Evolutionary conservation across 2,113 vertebrate species (phyloP).

Genomic region (Notechis scutatus): DNA sequence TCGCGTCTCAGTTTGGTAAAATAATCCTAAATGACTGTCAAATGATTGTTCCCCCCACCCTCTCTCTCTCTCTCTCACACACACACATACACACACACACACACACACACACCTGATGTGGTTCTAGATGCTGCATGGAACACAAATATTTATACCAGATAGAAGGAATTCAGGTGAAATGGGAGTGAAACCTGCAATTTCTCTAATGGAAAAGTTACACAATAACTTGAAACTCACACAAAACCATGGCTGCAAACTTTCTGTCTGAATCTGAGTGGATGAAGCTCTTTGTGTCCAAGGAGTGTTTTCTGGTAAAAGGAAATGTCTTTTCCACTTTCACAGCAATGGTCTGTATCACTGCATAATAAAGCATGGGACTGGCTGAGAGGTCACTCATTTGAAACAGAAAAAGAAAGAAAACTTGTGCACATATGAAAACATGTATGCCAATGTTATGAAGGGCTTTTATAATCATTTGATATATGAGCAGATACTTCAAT

Average conservation of each 20-base stretch:
- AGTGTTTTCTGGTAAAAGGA: not conserved
- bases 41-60: rapidly evolving
- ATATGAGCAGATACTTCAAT: not conserved
- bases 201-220: not conserved
- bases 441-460: not conserved
- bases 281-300: not conserved
- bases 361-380: not conserved
- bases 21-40: not conserved
- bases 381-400: not conserved
- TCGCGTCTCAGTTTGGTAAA: not conserved
- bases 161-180: conserved; percentile 16
- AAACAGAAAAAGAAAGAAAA: not conserved
- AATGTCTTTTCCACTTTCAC: not conserved
- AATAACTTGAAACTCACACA: not conserved
- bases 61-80: rapidly evolving
- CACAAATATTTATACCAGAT: not conserved
- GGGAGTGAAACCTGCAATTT: not conserved
- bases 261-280: rapidly evolving
- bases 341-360: not conserved
- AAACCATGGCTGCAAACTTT: not conserved
- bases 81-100: too few relatives aligned
- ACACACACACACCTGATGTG: not conserved
- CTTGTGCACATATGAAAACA: not conserved
- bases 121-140: conserved; percentile 28
- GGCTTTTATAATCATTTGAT: not conserved